phyloP scores from a whole-genome alignment of 2,113 vertebrate species.

The Genyomyrus donnyi region DNA sequence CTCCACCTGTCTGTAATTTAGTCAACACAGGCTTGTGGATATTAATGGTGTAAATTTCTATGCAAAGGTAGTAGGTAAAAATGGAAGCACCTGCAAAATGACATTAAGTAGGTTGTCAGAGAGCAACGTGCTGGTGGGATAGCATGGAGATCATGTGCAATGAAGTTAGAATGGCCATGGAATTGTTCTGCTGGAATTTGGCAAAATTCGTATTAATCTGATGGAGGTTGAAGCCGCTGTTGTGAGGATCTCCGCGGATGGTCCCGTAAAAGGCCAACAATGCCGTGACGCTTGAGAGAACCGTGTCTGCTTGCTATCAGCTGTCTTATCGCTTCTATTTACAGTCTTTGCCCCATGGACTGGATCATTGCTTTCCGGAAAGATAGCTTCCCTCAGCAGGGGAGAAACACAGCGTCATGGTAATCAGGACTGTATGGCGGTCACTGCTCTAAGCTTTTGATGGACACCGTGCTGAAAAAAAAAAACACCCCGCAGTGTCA shows the following conservation, averaged over 20 bases:
- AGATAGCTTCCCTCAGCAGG: constrained; percentile 13
- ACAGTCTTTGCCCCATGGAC: not conserved
- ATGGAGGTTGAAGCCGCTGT: not conserved
- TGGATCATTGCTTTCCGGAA: constrained; percentile 5
- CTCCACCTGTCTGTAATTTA: not conserved
- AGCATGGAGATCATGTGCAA: not conserved
- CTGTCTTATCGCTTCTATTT: not conserved
- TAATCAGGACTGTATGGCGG: not conserved
- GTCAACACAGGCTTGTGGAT: not conserved
- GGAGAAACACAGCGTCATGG: not conserved
- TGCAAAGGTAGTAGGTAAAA: not conserved
- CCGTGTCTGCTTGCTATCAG: not conserved
- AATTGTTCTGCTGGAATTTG: not conserved
- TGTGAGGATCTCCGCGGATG: not conserved
- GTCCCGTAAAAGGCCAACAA: not conserved
- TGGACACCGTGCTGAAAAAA: not conserved
- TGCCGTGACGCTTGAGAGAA: not conserved
- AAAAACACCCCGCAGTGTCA: not conserved
- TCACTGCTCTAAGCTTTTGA: not conserved
- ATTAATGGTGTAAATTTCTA: not conserved
- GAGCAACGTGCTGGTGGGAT: not conserved
- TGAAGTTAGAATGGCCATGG: not conserved
- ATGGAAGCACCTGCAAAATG: not conserved
- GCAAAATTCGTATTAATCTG: not conserved
- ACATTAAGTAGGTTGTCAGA: not conserved